Evolutionary conservation across 2,888 invertebrate species (phyloP), one percentile per base, ranked within the genome.

Genomic region (Dryobotodes eremita): DNA sequence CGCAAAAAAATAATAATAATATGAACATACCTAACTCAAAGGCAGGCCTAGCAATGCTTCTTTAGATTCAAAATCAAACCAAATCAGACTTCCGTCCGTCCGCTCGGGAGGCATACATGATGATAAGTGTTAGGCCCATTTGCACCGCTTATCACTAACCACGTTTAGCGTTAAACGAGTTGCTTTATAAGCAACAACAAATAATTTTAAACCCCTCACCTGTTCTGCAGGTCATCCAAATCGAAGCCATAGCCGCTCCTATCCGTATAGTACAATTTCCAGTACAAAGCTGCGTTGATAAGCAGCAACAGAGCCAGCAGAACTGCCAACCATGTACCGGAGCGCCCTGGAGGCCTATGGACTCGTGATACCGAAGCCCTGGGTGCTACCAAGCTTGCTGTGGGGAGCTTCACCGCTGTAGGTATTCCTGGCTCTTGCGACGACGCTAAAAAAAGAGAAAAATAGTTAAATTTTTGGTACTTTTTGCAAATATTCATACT

Each of bases 221-320:
- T 93, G 82, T 90, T 85, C 76, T 94, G 94, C 62, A 94, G 76
- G 31, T 93, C 91, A 3, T 93, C 91, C 5, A 92, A 71, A 42
- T 92, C 89, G 23, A 89, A 64, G 57, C 64, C 65, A 23, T 80
- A 59, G 8, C 71, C 79, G 31, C 85, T 75, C 82, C 97, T 97
- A 93, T 98, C 98, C 85, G 98, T 94, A 87, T 97, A 97, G 98
- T 98, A 98, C 88, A 99, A 97, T 95, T 98, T 98, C 96, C 98
- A 98, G 97, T 98, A 98, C 81, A 99, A 97, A 93, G 98, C 97
- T 86, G 98, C 98, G 92, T 98, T 97, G 86, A 98, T 89, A 64
- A 97, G 94, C 80, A 97, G 92, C 90, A 97, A 92, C 85, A 94
- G 75, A 90, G 98, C 95, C 89, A 98, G 95, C 86, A 98, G 97